Evolutionary conservation across 2,888 invertebrate species (phyloP).

Genomic region (Agonopterix alstromeriana): DNA sequence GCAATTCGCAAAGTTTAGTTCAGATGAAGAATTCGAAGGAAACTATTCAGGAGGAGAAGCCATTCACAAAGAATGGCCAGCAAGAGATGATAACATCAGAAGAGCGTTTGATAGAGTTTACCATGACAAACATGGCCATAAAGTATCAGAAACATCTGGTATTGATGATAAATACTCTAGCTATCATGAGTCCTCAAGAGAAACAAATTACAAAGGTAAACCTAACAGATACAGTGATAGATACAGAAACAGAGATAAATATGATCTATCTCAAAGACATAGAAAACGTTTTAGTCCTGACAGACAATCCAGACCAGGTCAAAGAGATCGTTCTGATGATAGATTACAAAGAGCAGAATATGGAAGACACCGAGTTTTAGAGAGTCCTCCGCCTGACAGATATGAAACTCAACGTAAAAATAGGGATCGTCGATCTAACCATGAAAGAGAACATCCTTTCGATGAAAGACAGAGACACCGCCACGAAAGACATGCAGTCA

Average conservation of each 20-base stretch:
- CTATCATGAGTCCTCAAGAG: slow-evolving; percentile 19
- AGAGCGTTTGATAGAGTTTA: slow-evolving; percentile 17
- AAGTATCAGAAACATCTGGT: slow-evolving; percentile 24
- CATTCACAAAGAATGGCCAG: slow-evolving; percentile 13
- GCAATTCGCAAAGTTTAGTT: slow-evolving; percentile 27
- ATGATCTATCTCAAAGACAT: slow-evolving; percentile 25
- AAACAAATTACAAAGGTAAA: slow-evolving; percentile 9
- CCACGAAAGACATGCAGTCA: slow-evolving; percentile 10
- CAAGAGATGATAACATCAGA: slow-evolving; percentile 16
- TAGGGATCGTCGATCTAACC: slow-evolving; percentile 21
- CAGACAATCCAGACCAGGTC: slow-evolving; percentile 18
- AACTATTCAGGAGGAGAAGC: slow-evolving; percentile 9
- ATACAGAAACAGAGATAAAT: slow-evolving; percentile 22
- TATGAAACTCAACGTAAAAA: slow-evolving; percentile 19
- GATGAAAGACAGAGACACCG: slow-evolving; percentile 23
- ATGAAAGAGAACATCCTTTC: slow-evolving; percentile 18
- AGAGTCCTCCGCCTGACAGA: slow-evolving; percentile 39
- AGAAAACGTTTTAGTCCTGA: slow-evolving; percentile 35
- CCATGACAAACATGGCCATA: slow-evolving; percentile 19
- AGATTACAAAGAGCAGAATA: slow-evolving; percentile 22
- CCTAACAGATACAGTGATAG: slow-evolving; percentile 17
- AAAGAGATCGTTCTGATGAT: slow-evolving; percentile 25
- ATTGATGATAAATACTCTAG: slow-evolving; percentile 23
- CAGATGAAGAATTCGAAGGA: slow-evolving; percentile 41
- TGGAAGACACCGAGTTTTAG: slow-evolving; percentile 26